Evolutionary conservation across 2,113 vertebrate genomes (phyloP).

Genomic region (Neogobius melanostomus): DNA sequence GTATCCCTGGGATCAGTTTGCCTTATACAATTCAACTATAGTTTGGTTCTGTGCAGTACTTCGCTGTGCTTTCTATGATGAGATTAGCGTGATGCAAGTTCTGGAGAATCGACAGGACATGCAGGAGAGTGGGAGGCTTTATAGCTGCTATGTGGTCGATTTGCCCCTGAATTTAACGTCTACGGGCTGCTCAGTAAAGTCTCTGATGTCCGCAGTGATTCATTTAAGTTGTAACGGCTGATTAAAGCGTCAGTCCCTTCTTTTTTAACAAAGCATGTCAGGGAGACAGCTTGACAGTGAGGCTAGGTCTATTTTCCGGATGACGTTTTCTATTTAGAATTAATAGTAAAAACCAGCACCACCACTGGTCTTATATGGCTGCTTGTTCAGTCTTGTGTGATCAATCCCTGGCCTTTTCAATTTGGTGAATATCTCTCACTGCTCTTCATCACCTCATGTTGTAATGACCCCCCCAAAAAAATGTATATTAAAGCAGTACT

Average conservation of each 20-base stretch:
- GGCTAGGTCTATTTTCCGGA: constrained; percentile 37
- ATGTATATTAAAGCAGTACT: too few relatives aligned
- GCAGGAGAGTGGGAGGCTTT: constrained; percentile 29
- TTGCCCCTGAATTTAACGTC: constrained; percentile 45
- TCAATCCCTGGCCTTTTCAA: too few relatives aligned
- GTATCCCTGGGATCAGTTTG: constrained; percentile 27
- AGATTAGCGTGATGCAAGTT: constrained; percentile 52
- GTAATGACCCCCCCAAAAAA: too few relatives aligned
- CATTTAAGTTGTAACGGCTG: constrained; percentile 58
- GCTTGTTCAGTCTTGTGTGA: not conserved
- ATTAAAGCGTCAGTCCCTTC: constrained; percentile 56
- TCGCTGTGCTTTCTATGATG: constrained; percentile 46
- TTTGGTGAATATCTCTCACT: too few relatives aligned
- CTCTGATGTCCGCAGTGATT: constrained; percentile 55
- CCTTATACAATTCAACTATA: constrained; percentile 25
- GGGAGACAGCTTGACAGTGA: constrained; percentile 53
- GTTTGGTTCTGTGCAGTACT: constrained; percentile 38
- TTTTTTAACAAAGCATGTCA: constrained; percentile 46
- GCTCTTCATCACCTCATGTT: too few relatives aligned
- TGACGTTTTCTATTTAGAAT: constrained; percentile 5
- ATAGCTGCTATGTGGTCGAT: constrained; percentile 40
- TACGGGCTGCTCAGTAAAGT: constrained; percentile 25
- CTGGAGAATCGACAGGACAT: constrained; percentile 42
- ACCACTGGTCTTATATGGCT: constrained; percentile 12
- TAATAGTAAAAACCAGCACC: constrained; percentile 27